Base-by-base conservation (phyloP, 2,797 vertebrate species). In the Phyllotis vaccarum region DNA sequence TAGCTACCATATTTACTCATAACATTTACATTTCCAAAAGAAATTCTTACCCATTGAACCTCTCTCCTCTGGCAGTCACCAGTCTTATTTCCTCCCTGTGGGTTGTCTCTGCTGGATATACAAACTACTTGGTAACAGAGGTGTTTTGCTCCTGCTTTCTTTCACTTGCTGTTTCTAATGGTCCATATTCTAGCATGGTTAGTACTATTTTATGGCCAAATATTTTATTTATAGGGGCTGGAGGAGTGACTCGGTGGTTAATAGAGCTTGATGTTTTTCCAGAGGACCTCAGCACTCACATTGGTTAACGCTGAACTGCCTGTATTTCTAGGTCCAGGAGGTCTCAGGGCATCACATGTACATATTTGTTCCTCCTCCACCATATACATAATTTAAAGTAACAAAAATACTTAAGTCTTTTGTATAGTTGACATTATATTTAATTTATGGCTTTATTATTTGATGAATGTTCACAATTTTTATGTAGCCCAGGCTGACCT, bases 141-240 rank as follows among this genome's bases (percentile, higher is more conserved):
- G 31, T 40, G 74, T 85, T 87, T 91, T 94, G 54, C 88, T 95
- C 90, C 43, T 89, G 49, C 68, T 13, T 93, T 88, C 27, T 80
- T 62, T 91, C 31, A 66, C 62, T 56, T 62, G 66, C 58, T 85
- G 12, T 78, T 89, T 91, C 82, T 34, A 90, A 46, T 86, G 10
- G 72, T 95, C 31, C 37, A 37, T 56, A 17, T 93, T 56, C 27
- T 79, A 89, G 74, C 40, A 3, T 89, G 43, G 91, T 86, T 86
- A 89, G 46, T 89, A 54, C 74, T 46, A 37, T 75, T 75, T 75
- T 46, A 60, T 56, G 22, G 62, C 31, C 52, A 21, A 93, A 62
- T 96, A 81, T 52, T 93, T 94, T 54, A 79, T 86, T 3, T 85
- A 16, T 92, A 60, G 37, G 29, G 40, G 43, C 27, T 75, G 43